A percentile compares a stretch with the other conserved stretches of the same genome.
phyloP scores from a whole-genome alignment of 2,888 invertebrate species.

The Hydrotaea diabolus region DNA sequence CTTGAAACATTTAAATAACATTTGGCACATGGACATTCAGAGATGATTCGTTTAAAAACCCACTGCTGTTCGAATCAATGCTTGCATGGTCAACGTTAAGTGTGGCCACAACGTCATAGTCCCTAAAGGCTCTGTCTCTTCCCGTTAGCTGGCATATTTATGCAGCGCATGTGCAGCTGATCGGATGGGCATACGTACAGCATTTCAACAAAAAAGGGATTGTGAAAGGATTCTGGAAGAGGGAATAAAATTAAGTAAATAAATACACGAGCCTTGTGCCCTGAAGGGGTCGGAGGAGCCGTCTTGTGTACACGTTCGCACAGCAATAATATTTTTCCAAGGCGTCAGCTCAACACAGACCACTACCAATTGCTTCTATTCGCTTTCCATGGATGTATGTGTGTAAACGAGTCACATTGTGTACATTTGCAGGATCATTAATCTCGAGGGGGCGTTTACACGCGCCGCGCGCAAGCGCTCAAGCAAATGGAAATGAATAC shows the following conservation, averaged over 20 bases:
- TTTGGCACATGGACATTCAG: conserved; percentile 71
- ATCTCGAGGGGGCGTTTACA: conserved; percentile 75
- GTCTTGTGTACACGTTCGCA: background rate
- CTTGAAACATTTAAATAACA: conserved; percentile 63
- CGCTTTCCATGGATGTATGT: background rate
- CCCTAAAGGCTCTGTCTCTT: background rate
- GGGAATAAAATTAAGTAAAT: conserved; percentile 56
- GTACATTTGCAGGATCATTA: conserved; percentile 69
- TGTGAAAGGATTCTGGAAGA: conserved; percentile 42
- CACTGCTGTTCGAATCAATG: background rate
- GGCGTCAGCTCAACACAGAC: background rate
- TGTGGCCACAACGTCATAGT: background rate
- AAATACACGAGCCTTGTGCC: conserved; percentile 47
- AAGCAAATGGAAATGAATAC: conserved; percentile 15
- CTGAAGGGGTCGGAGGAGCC: conserved; percentile 27
- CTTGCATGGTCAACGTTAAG: conserved; percentile 13
- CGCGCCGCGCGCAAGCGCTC: conserved; percentile 69
- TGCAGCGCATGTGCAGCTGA: conserved; percentile 23
- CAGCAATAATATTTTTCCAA: conserved; percentile 53
- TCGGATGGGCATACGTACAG: background rate
- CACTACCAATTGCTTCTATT: conserved; percentile 1
- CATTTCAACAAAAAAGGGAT: conserved; percentile 8
- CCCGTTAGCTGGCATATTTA: background rate
- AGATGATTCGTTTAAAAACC: conserved; percentile 44
- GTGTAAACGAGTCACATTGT: background rate